Conservation (phyloP, 2,113 vertebrate species). For the Larimichthys crocea region DNA sequence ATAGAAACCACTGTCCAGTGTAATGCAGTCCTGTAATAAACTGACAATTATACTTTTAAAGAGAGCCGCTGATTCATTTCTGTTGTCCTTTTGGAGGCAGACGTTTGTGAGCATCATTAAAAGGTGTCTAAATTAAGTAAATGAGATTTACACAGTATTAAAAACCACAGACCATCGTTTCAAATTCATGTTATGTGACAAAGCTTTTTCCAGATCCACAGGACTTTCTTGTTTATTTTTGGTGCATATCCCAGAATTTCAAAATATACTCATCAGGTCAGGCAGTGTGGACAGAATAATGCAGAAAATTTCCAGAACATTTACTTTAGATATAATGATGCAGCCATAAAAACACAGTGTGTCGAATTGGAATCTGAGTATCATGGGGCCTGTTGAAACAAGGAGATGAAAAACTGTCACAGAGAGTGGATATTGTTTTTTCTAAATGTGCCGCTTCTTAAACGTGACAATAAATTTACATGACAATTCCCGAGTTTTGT, state of each 20-base stretch:
- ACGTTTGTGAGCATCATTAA: background rate
- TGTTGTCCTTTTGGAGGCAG: background rate
- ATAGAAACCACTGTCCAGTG: background rate
- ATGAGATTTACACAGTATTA: background rate
- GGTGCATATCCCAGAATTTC: background rate
- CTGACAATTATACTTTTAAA: background rate
- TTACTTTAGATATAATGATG: conserved; percentile 1
- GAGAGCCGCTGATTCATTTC: background rate
- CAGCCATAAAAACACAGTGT: background rate
- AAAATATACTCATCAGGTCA: background rate
- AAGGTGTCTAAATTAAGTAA: background rate
- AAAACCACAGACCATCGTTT: background rate
- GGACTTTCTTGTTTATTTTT: background rate
- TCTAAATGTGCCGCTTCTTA: background rate
- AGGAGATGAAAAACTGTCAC: background rate
- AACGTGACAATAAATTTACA: background rate
- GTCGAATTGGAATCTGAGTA: background rate
- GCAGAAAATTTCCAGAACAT: background rate
- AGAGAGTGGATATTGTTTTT: background rate
- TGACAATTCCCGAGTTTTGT: background rate
- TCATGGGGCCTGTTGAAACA: background rate
- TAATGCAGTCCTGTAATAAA: background rate
- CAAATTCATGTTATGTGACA: background rate
- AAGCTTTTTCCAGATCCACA: background rate
- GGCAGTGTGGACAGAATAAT: background rate